Conservation (phyloP, 2,113 vertebrate genomes). For the Coreoperca whiteheadi region DNA sequence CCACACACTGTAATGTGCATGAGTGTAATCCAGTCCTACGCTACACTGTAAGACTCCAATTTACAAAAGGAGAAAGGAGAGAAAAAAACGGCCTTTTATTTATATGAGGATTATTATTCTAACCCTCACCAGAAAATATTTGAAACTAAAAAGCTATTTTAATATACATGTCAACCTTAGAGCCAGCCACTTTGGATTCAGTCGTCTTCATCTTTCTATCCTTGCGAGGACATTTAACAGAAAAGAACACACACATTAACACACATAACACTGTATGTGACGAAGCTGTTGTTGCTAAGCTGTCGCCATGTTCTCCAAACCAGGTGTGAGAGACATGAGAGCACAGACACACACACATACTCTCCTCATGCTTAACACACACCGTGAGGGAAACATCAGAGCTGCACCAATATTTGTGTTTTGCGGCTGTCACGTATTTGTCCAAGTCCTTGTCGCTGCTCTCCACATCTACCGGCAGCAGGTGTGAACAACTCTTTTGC, state of each 20-base stretch:
- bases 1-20: neutral
- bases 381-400: constrained; percentile 24
- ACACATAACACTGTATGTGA: neutral
- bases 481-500: constrained; percentile 78
- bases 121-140: too few species aligned
- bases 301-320: constrained; percentile 40
- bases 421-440: constrained; percentile 65
- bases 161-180: neutral
- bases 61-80: neutral
- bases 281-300: constrained; percentile 35
- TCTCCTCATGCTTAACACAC: constrained; percentile 35
- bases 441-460: constrained; percentile 60
- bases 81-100: neutral
- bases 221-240: constrained; percentile 7
- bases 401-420: constrained; percentile 78
- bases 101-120: neutral
- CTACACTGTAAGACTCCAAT: neutral
- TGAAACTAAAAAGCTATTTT: neutral
- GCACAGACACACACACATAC: neutral
- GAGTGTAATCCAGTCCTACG: too few species aligned
- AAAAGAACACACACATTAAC: constrained; percentile 1
- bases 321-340: constrained; percentile 55
- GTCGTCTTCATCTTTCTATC: neutral
- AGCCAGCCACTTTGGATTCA: neutral
- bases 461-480: constrained; percentile 69